Base-by-base conservation (phyloP, 2,888 invertebrate species). In the Drymonia ruficornis region DNA sequence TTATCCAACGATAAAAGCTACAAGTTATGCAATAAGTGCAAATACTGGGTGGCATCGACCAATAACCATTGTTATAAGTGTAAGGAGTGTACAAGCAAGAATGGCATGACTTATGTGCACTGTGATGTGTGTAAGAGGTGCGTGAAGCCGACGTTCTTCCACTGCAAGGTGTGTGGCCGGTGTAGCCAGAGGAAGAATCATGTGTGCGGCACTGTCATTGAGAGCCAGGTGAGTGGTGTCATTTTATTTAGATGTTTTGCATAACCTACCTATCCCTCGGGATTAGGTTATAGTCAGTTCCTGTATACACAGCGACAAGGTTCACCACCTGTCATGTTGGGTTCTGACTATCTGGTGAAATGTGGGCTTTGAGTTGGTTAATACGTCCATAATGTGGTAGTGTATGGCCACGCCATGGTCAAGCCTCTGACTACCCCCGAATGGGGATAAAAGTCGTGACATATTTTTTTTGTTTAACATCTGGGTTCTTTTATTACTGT, bases 101-200 rank as follows among this genome's bases (percentile, higher is more conserved):
- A 91, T 81, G 62, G 95, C 93, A 84, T 96, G 95, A 63, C 98
- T 94, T 90, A 96, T 93, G 89, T 71, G 40, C 98, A 98, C 83
- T 98, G 98, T 74, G 84, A 91, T 36, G 76, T 85, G n/a, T 98
- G 98, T 74, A 92, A 94, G 12, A 85, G 94, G 48, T 98, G 98
- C 84, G 97, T 98, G 0, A 98, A 98, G 84, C 95, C 96, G 0
- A 95, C 96, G 0, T 97, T 97, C 93, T 87, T 93, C 31, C 98
- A 98, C 82, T 98, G 98, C 73, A 74, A 86, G 1, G 86, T 78
- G 7, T 98, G 98, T 81, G 83, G 91, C 0, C 90, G 95, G 59
- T 98, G 98, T 65, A 81, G 84, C 57, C 83, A 83, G 61, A 78
- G 83, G 57, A 87, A 84, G 54, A 81, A 80, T 6, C 91, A 92